Percentiles rank a stretch among this genome's conserved stretches.
Conservation (phyloP, 2,113 vertebrate species). For the Catagonus wagneri region DNA sequence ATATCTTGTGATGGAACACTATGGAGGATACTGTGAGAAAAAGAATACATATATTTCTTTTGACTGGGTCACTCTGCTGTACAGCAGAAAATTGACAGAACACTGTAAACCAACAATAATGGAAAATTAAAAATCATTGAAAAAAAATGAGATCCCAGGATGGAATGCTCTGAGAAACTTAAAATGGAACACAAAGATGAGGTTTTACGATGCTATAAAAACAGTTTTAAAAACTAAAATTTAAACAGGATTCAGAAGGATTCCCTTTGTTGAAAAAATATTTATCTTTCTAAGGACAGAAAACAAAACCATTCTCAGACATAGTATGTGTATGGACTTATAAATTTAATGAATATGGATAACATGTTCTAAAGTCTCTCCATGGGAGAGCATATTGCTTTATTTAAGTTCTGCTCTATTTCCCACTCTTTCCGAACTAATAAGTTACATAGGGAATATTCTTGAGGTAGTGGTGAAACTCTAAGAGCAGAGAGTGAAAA, state of each 20-base stretch:
- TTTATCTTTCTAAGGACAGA: not conserved
- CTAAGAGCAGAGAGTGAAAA: not conserved
- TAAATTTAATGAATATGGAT: slow-evolving; percentile 14
- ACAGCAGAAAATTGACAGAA: no score
- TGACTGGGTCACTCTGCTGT: no score
- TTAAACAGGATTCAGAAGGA: not conserved
- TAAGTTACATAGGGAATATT: not conserved
- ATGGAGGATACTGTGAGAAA: no score
- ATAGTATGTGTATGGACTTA: not conserved
- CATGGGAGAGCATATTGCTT: not conserved
- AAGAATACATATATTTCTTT: no score
- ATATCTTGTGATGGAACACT: no score
- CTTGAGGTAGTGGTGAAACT: not conserved
- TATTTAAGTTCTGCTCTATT: slow-evolving; percentile 10
- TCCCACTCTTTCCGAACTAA: not conserved
- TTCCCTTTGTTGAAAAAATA: not conserved
- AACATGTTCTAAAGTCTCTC: not conserved
- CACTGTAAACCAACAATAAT: no score
- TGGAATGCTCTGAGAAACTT: slow-evolving; percentile 42
- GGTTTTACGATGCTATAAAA: not conserved
- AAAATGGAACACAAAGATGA: slow-evolving; percentile 14
- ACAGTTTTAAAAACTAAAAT: not conserved
- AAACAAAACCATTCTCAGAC: not conserved
- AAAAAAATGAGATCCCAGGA: not conserved
- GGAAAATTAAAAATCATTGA: no score